Conservation (phyloP, 2,113 vertebrate genomes). For the Hirundichthys speculiger region DNA sequence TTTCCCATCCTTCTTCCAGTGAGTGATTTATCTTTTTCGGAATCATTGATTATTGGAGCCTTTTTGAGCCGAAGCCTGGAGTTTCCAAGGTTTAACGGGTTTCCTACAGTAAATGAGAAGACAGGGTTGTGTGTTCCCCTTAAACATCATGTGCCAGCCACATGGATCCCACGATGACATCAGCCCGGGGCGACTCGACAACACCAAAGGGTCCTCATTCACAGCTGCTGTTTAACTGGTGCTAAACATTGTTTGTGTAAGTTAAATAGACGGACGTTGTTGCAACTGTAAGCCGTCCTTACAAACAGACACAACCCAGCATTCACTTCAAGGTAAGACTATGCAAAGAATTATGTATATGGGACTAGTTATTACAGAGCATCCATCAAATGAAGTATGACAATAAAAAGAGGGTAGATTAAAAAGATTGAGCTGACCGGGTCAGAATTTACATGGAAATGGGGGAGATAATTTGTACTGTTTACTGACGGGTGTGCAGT, state of each 20-base stretch:
- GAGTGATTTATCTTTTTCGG: conserved; percentile 7
- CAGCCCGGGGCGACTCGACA: conserved; percentile 53
- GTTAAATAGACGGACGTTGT: conserved; percentile 67
- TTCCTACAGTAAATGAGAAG: conserved; percentile 56
- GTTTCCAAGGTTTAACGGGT: conserved; percentile 50
- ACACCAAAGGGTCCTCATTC: conserved; percentile 59
- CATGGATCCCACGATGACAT: conserved; percentile 71
- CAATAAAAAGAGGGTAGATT: conserved; percentile 32
- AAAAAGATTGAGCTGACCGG: too few species aligned
- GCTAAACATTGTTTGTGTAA: conserved; percentile 60
- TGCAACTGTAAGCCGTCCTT: conserved; percentile 31
- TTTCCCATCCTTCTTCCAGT: conserved; percentile 6
- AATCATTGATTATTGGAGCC: conserved; percentile 19
- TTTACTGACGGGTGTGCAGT: too few species aligned
- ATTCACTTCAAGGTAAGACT: conserved; percentile 27
- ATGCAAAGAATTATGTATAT: conserved; percentile 16
- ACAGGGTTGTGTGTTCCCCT: conserved; percentile 61
- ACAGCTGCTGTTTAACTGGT: conserved; percentile 65
- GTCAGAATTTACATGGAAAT: too few species aligned
- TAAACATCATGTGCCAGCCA: conserved; percentile 74
- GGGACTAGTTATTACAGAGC: conserved; percentile 35
- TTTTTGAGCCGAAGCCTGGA: conserved; percentile 26
- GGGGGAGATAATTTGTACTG: too few species aligned
- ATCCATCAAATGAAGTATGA: conserved; percentile 38
- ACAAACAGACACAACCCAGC: conserved; percentile 42